Conservation (phyloP, 2,888 invertebrate species). For the Hyles lineata region DNA sequence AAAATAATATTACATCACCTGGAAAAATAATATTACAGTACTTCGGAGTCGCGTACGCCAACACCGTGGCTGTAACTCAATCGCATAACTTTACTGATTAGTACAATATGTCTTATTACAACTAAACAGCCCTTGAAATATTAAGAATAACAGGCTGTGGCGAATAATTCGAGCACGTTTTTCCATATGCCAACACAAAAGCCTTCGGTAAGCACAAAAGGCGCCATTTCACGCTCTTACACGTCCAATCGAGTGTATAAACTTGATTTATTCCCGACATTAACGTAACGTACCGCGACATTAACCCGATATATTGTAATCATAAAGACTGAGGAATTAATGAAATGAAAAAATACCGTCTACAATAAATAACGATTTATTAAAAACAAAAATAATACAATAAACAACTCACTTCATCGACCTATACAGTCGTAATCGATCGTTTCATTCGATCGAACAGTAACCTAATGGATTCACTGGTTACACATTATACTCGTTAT, state of each 20-base stretch:
- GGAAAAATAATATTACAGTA: too few species aligned
- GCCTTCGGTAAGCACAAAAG: constrained; percentile 32
- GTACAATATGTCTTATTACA: neutral
- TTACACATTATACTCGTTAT: constrained; percentile 14
- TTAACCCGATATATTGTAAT: constrained; percentile 32
- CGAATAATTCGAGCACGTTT: constrained; percentile 8
- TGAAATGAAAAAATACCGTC: constrained; percentile 53
- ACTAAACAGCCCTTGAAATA: neutral
- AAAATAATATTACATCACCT: too few species aligned
- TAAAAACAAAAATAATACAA: constrained; percentile 62
- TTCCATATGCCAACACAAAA: neutral
- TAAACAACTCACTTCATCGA: constrained; percentile 40
- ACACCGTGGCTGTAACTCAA: too few species aligned
- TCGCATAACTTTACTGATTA: too few species aligned
- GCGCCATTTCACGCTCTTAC: constrained; percentile 34
- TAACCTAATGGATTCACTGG: constrained; percentile 25
- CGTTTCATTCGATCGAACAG: constrained; percentile 18
- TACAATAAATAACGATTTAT: constrained; percentile 77
- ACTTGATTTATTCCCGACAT: constrained; percentile 42
- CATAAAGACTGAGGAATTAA: constrained; percentile 31
- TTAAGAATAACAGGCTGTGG: neutral
- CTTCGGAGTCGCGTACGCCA: too few species aligned
- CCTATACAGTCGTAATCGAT: neutral
- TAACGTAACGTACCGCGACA: constrained; percentile 37
- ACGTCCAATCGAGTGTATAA: constrained; percentile 41